These are phyloP conservation scores for Hyposoter didymator DNA, from an alignment of 2,888 invertebrate genomes.

Conservation along the genomic window DNA sequence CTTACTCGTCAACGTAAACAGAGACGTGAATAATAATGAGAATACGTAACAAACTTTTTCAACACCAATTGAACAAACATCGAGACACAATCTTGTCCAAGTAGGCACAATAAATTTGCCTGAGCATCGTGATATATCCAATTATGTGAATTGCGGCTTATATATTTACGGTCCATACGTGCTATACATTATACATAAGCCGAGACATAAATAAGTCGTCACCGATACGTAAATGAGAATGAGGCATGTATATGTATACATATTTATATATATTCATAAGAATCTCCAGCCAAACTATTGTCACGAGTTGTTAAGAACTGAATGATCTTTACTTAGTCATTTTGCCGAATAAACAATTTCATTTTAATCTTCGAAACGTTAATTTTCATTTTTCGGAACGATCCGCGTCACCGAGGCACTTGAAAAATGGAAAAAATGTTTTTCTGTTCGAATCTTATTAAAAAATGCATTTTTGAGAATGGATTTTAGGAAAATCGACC, in stretches of 20 bases:
- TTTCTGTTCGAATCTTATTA: too few species aligned
- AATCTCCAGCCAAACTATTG: constrained; percentile 51
- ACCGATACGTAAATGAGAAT: constrained; percentile 16
- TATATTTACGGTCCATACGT: constrained; percentile 43
- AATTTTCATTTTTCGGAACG: background rate
- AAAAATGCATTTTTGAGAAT: too few species aligned
- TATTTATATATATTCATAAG: constrained; percentile 22
- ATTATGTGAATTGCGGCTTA: constrained; percentile 7
- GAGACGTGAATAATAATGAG: constrained; percentile 29
- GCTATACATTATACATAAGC: constrained; percentile 46
- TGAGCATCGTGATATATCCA: constrained; percentile 8
- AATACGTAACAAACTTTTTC: constrained; percentile 22
- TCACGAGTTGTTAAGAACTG: constrained; percentile 28
- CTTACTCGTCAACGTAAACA: background rate
- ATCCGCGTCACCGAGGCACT: background rate
- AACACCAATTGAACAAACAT: constrained; percentile 50
- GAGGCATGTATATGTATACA: background rate
- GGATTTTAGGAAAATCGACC: too few species aligned
- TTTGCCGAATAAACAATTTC: constrained; percentile 15
- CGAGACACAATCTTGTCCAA: constrained; percentile 6
- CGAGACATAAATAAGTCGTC: background rate
- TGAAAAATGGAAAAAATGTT: too few species aligned
- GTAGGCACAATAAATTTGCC: constrained; percentile 14
- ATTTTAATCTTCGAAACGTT: background rate
- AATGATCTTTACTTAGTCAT: constrained; percentile 17